Conservation (phyloP, 1,140 invertebrate genomes). For the Hyles euphorbiae region DNA sequence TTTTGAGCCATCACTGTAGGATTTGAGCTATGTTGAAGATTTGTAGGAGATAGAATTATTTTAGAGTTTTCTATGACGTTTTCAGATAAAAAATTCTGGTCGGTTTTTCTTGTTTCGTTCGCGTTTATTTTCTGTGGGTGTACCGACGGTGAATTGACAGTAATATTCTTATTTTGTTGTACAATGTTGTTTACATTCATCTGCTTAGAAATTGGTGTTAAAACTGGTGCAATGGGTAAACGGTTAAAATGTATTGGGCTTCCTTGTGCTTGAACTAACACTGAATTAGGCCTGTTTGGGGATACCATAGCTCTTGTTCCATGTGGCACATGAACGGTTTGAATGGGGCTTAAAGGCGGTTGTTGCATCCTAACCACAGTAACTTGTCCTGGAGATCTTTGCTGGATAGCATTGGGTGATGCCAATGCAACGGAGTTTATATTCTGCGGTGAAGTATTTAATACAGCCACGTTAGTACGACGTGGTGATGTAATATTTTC, state of each 20-base stretch:
- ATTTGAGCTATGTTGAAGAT: slow-evolving; percentile 48
- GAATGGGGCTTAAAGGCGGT: slow-evolving; percentile 69
- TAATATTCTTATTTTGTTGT: slow-evolving; percentile 62
- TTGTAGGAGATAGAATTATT: slow-evolving; percentile 65
- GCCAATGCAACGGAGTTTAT: slow-evolving; percentile 46
- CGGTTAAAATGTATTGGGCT: slow-evolving; percentile 64
- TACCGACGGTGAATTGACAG: slow-evolving; percentile 35
- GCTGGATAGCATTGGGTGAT: slow-evolving; percentile 51
- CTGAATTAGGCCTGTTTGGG: slow-evolving; percentile 65
- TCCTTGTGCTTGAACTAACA: slow-evolving; percentile 65
- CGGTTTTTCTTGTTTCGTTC: slow-evolving; percentile 49
- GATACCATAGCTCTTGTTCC: slow-evolving; percentile 64
- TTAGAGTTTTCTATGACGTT: slow-evolving; percentile 53
- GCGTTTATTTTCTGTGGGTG: slow-evolving; percentile 52
- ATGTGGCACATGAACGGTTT: slow-evolving; percentile 59
- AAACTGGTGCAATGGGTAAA: slow-evolving; percentile 75
- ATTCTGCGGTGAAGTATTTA: slow-evolving; percentile 58
- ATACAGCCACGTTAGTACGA: slow-evolving; percentile 60
- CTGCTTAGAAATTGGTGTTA: slow-evolving; percentile 75
- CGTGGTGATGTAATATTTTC: slow-evolving; percentile 59
- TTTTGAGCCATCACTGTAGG: slow-evolving; percentile 66
- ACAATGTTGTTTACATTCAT: slow-evolving; percentile 70
- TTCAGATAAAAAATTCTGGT: slow-evolving; percentile 41
- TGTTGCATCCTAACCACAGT: slow-evolving; percentile 73
- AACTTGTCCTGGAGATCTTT: slow-evolving; percentile 66